Base-by-base conservation (phyloP, 2,888 invertebrate genomes). In the Aelia acuminata region DNA sequence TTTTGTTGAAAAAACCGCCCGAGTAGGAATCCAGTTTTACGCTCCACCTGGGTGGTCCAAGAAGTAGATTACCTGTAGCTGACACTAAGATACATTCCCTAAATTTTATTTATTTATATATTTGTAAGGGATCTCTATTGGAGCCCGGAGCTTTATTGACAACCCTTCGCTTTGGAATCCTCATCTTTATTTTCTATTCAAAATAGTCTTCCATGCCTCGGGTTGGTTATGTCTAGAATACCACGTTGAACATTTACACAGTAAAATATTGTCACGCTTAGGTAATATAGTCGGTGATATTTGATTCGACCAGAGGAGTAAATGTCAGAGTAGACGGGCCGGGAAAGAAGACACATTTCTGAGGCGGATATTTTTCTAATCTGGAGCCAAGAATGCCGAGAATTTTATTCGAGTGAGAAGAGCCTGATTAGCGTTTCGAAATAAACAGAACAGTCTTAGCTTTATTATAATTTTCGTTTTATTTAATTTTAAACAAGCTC, bases 331-430 rank as follows among this genome's bases (percentile, higher is more conserved):
- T 7, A 20, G 35, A 70, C 63, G 35, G 63, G 18, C 43, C n/a
- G 80, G 43, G 80, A n/a, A 80, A 80, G 80, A 80, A 80, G 80
- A 80, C 80, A 47, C 80, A 80, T 80, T 80, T 47, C 43, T 80
- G 43, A 39, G 43, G 20, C 35, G 15, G 80, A 13, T 80, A 43
- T 80, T 80, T 75, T 80, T 80, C 80, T 20, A 80, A 80, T 22
- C 39, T 80, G n/a, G 43, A 47, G 80, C 80, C 43, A 47, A 80
- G 80, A 80, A 80, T 80, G 80, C 39, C 1, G 0, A n/a, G 80
- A 43, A 80, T 80, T 80, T 80, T 80, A 80, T 80, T 80, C 31
- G 35, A 35, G 63, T 70, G 35, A 2, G 18, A 70, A 18, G 35
- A 70, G 7, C 43, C 43, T 2, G 43, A 11, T 47, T 75, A 43